Percentiles rank a stretch among this genome's conserved stretches.
Conservation (phyloP, 2,888 invertebrate genomes). For the Cotesia congregata region DNA sequence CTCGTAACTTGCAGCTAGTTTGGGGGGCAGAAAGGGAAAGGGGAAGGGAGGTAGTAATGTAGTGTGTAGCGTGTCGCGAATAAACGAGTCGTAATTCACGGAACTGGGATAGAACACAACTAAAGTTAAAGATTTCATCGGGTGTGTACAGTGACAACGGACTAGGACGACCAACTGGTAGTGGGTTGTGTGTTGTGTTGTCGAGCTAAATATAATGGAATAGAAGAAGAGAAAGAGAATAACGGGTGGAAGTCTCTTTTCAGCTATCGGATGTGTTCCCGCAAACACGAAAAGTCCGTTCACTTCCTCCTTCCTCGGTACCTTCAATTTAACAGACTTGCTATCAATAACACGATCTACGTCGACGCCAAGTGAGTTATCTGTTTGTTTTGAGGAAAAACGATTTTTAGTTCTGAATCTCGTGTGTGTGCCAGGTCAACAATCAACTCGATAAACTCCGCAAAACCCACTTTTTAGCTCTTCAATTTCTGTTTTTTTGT, state of each 20-base stretch:
- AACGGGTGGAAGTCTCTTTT: not conserved
- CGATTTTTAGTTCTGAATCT: constrained; percentile 6
- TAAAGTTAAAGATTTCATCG: constrained; percentile 47
- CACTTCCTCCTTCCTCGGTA: constrained; percentile 35
- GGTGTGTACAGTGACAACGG: constrained; percentile 27
- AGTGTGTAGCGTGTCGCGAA: constrained; percentile 43
- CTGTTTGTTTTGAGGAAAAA: constrained; percentile 18
- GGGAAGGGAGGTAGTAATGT: not conserved
- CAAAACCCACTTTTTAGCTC: too few species aligned
- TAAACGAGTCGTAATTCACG: constrained; percentile 44
- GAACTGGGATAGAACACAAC: constrained; percentile 35
- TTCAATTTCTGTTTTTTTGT: too few species aligned
- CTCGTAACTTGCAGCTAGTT: too few species aligned
- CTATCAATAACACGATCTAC: constrained; percentile 38
- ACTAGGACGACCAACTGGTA: constrained; percentile 28
- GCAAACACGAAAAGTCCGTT: constrained; percentile 38
- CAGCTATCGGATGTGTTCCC: constrained; percentile 22
- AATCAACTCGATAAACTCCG: not conserved
- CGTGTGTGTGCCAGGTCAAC: not conserved
- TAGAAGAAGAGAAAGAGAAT: not conserved
- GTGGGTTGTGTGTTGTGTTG: not conserved
- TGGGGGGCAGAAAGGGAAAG: too few species aligned
- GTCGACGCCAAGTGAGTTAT: constrained; percentile 24
- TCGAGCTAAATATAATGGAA: not conserved
- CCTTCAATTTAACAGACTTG: constrained; percentile 34